phyloP scores from a whole-genome alignment of 2,113 vertebrate species.

The Hemicordylus capensis region DNA sequence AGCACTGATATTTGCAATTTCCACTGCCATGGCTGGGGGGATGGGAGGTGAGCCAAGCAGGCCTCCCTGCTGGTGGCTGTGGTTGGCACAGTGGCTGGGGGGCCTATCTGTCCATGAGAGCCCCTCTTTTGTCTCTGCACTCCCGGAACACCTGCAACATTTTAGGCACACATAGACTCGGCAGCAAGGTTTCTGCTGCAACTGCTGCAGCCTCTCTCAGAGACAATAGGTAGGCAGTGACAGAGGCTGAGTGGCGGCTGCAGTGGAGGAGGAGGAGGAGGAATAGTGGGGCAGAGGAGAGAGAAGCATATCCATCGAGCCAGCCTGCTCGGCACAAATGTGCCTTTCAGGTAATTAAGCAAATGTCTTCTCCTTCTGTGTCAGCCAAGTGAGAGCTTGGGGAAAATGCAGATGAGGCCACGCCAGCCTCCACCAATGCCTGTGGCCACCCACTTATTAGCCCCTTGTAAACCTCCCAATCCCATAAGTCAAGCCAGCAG shows the following conservation, averaged over 20 bases:
- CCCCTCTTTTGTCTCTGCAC: background rate
- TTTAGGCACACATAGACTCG: constrained; percentile 51
- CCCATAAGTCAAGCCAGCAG: background rate
- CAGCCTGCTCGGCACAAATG: constrained; percentile 36
- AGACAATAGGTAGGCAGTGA: constrained; percentile 60
- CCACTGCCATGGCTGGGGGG: too few relatives aligned
- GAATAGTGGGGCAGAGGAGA: constrained; percentile 17
- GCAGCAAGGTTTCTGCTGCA: constrained; percentile 51
- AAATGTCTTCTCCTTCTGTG: background rate
- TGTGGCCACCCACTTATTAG: constrained; percentile 28
- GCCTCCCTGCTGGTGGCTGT: too few relatives aligned
- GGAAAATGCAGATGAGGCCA: constrained; percentile 3
- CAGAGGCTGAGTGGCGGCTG: constrained; percentile 26
- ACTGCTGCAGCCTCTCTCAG: constrained; percentile 47
- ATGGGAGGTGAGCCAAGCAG: too few relatives aligned
- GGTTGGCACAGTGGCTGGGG: too few relatives aligned
- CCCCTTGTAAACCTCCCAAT: constrained; percentile 32
- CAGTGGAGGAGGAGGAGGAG: too few relatives aligned
- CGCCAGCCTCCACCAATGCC: constrained; percentile 16
- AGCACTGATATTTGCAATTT: too few relatives aligned
- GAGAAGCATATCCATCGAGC: background rate
- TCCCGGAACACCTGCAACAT: constrained; percentile 59
- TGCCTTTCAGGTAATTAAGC: constrained; percentile 58
- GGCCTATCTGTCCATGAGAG: too few relatives aligned
- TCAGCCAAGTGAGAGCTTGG: constrained; percentile 3